Evolutionary conservation across 30 jellyfish, hydroid and myxozoan genomes (phyloP), one percentile per base, ranked within the genome.

Genomic region (Phacellophora camtschatica): DNA sequence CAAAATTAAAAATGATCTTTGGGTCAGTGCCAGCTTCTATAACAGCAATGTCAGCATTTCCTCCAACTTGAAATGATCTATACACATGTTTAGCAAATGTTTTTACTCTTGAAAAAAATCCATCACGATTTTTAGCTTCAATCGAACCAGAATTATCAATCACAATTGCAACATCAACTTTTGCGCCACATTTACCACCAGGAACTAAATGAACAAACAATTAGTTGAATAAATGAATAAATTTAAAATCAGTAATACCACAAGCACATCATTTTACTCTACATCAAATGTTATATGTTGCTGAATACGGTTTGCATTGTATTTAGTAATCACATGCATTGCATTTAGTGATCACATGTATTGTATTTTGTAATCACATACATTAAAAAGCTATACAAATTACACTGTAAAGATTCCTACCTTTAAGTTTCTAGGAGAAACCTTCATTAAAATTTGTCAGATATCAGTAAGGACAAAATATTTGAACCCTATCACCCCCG

Each of bases 101-200:
- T 61, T 83, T 90, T 74, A 90, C 77, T 41, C 90, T 77, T 15
- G 63, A 30, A 54, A 90, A 90, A 73, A 84, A 84, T 3, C 98
- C 98, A 35, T 83, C 96, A 15, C 90, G 90, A 23, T 88, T 95
- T 7, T 77, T 58, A 10, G 98, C 96, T 78, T 90, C 98, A 67
- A 90, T 83, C 18, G 98, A 90, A 22, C 98, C 98, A 54, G 98
- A 90, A 54, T 90, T 90, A 77, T 90, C 98, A 61, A 90, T 66
- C 9, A 90, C 78, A 37, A 90, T 64, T 24, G 88, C 96, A 10
- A 90, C 71, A 36, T 90, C 96, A 25, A 84, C 82, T 20, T 70
- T 77, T 15, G 98, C 90, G 19, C 79, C 48, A 35, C 98, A 90
- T 41, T 67, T 77, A 33, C 94, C 94, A 0, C 81, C 94, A 25